Base-by-base conservation (phyloP, 2,113 vertebrate genomes). In the Gavia stellata region DNA sequence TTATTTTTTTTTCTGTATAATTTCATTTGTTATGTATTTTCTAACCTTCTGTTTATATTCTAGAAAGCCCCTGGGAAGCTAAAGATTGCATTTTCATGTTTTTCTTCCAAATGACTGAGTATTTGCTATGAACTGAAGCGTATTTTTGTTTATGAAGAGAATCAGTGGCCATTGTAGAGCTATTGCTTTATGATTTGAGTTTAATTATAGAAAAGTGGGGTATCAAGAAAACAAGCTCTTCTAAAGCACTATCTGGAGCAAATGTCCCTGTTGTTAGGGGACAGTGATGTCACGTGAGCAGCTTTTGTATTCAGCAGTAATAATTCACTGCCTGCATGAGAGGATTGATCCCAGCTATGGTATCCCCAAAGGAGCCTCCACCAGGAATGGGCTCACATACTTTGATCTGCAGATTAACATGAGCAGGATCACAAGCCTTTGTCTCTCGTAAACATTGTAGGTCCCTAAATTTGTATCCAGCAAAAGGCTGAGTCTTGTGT, bases 341-440 rank as follows among this genome's bases (percentile, higher is more conserved):
- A 96, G 98, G 98, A 99, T 98, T 98, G 98, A 99, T 99, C 98
- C 98, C 97, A 97, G 98, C 98, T 97, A 90, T 95, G 97, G 98
- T 97, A 98, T 99, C 98, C 99, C 98, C 96, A 97, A 95, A 99
- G 98, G 98, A 98, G 97, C 90, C 84, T 98, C 98, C 97, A 98
- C 98, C 97, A 98, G 98, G 97, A 98, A 96, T 92, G 94, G 98
- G 98, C 98, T 97, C 98, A 94, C 93, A 91, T 94, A 97, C 96
- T 98, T 98, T 99, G 98, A 99, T 99, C 98, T 97, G 96, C 97
- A 99, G 98, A 99, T 99, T 99, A 99, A 98, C 98, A 98, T 96
- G 98, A 98, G 97, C 96, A 97, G 98, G 97, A 98, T 98, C 97
- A 97, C 95, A 93, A 97, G 97, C 97, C 98, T 99, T 99, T 99